phyloP scores from a whole-genome alignment of 2,113 vertebrate species.

The Bubo bubo region DNA sequence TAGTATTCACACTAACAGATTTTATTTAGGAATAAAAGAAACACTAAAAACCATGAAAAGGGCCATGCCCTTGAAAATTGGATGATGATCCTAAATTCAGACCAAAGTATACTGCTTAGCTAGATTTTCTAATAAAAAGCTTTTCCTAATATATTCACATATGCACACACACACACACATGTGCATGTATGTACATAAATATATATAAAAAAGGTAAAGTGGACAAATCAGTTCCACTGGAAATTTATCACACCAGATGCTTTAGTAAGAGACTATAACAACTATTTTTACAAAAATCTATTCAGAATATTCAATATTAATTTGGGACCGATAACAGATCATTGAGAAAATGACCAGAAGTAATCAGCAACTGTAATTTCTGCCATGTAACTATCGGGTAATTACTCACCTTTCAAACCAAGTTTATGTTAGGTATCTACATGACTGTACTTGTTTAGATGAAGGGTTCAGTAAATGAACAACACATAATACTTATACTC shows the following conservation, averaged over 20 bases:
- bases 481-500: neutral
- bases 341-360: neutral
- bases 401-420: neutral
- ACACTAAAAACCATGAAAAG: neutral
- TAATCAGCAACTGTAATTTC: neutral
- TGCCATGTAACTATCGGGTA: accelerated
- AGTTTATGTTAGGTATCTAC: neutral
- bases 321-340: neutral
- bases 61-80: neutral
- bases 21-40: neutral
- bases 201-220: neutral
- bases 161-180: accelerated
- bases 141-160: neutral
- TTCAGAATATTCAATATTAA: neutral
- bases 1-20: neutral
- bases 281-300: neutral
- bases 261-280: neutral
- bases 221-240: neutral
- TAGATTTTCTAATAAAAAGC: neutral
- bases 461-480: neutral
- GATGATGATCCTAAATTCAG: neutral
- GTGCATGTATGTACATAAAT: neutral
- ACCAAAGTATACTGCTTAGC: neutral
- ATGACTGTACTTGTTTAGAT: neutral
- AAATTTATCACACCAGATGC: neutral